These are phyloP conservation scores for Melopsittacus undulatus DNA, from an alignment of 2,797 vertebrate species.

Conservation along the genomic window DNA sequence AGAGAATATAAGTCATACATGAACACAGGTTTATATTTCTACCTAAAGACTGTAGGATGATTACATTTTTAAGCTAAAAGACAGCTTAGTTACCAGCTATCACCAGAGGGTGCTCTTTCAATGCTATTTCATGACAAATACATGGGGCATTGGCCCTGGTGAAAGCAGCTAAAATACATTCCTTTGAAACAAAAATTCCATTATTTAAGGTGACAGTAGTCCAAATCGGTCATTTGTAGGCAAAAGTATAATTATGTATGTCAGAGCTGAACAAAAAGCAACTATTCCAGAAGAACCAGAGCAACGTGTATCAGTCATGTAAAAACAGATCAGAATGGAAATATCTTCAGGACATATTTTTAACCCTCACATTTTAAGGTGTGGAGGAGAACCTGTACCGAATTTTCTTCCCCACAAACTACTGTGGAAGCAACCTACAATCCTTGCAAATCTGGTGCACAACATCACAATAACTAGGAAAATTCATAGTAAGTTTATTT, in stretches of 20 bases:
- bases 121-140: not conserved
- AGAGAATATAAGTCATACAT: not conserved
- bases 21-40: fast-evolving
- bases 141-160: not conserved
- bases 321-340: not conserved
- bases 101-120: slow-evolving; percentile 66
- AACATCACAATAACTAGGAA: not conserved
- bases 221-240: not conserved
- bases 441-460: not conserved
- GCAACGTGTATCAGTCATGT: not conserved
- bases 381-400: not conserved
- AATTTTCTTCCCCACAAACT: not conserved
- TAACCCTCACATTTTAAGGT: not conserved
- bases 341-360: not conserved
- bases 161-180: slow-evolving; percentile 1
- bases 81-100: not conserved
- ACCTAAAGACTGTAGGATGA: not conserved
- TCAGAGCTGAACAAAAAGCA: not conserved
- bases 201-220: not conserved
- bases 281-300: not conserved
- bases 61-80: not conserved
- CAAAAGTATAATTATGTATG: not conserved
- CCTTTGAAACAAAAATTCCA: not conserved
- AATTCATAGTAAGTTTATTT: not conserved
- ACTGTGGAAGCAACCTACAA: not conserved